A percentile compares a stretch with the other conserved stretches of the same genome.
Evolutionary conservation across 2,113 vertebrate genomes (phyloP).

Genomic region (Erinaceus europaeus): DNA sequence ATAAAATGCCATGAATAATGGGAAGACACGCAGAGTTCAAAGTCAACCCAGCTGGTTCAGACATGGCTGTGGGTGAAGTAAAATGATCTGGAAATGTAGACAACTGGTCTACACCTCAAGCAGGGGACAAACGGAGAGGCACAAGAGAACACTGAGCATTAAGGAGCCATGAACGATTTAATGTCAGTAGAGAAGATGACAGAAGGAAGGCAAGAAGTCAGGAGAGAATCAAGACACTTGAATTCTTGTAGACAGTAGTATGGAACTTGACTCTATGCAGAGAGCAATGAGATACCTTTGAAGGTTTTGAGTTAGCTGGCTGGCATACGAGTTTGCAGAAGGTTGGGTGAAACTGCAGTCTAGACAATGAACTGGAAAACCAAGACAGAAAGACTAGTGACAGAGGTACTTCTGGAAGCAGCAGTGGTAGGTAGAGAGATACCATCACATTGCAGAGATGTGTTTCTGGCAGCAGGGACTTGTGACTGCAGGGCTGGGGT

Average conservation of each 20-base stretch:
- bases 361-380: background rate
- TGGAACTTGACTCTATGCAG: background rate
- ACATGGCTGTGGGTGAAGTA: too few species aligned
- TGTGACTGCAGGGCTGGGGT: background rate
- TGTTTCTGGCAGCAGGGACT: background rate
- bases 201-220: background rate
- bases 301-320: background rate
- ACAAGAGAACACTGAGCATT: background rate
- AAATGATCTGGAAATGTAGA: background rate
- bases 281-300: background rate
- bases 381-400: too few species aligned
- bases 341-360: rapidly evolving
- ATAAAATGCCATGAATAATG: background rate
- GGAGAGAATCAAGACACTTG: background rate
- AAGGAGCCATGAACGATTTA: background rate
- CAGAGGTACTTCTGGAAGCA: background rate
- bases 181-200: background rate
- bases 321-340: background rate
- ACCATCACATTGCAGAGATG: background rate
- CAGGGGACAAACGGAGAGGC: background rate
- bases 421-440: background rate
- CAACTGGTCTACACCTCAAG: background rate
- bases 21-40: background rate
- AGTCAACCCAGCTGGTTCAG: background rate
- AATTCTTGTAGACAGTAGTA: background rate